A percentile compares a stretch with the other conserved stretches of the same genome.
phyloP scores from a whole-genome alignment of 2,113 vertebrate genomes.

The Pungitius pungitius region DNA sequence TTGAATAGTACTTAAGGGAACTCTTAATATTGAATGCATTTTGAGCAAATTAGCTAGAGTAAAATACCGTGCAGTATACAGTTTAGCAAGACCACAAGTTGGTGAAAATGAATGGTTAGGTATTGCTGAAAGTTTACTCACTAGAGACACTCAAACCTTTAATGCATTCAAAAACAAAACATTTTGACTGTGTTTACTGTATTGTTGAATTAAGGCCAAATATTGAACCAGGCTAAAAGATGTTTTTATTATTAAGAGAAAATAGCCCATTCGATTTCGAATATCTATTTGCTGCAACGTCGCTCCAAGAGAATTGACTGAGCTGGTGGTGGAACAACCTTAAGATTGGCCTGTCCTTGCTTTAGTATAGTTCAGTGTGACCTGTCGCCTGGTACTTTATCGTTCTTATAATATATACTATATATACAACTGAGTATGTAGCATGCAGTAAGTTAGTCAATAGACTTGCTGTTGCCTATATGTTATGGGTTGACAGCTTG shows the following conservation, averaged over 20 bases:
- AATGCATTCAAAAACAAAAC: constrained; percentile 10
- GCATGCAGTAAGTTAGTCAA: neutral
- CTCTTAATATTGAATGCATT: constrained; percentile 73
- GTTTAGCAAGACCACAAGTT: constrained; percentile 15
- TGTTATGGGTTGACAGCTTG: neutral
- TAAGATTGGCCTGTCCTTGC: neutral
- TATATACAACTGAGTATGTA: neutral
- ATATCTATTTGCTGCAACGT: neutral
- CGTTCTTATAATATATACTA: neutral
- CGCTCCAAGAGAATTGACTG: neutral
- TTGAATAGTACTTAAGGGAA: constrained; percentile 80
- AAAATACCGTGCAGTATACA: constrained; percentile 61
- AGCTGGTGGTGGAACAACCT: neutral
- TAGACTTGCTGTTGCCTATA: neutral
- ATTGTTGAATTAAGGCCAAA: neutral
- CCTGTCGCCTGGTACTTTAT: neutral
- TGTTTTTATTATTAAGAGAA: neutral
- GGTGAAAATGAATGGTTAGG: constrained; percentile 12
- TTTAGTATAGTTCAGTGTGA: neutral
- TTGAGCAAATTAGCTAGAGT: constrained; percentile 74
- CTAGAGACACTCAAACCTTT: constrained; percentile 16
- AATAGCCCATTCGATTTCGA: neutral
- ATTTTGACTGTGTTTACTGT: neutral
- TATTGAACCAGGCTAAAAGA: neutral
- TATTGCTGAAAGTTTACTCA: constrained; percentile 13